These are phyloP conservation scores for Phrynocephalus guinanensis DNA, from an alignment of 2,797 vertebrate genomes.

Conservation along the genomic window DNA sequence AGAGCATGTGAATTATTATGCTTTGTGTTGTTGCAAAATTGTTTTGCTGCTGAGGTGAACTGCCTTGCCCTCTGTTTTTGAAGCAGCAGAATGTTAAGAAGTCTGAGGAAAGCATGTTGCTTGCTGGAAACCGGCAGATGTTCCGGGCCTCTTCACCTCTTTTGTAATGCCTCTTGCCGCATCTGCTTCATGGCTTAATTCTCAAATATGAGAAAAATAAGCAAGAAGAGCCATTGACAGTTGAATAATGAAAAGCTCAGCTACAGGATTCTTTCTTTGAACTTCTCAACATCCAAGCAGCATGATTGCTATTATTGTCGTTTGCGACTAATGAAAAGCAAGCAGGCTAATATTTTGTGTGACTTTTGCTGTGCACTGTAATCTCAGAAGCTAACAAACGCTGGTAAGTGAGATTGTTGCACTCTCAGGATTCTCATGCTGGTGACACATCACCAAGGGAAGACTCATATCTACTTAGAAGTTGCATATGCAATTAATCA, in stretches of 20 bases:
- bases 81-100: constrained; percentile 42
- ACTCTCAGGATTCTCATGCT: not conserved
- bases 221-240: constrained; percentile 4
- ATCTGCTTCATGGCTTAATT: constrained; percentile 36
- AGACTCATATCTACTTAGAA: not conserved
- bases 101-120: not conserved
- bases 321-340: not conserved
- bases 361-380: not conserved
- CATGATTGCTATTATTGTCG: not conserved
- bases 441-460: not conserved
- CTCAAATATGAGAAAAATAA: constrained; percentile 5
- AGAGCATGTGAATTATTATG: constrained; percentile 33
- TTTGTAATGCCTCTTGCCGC: constrained; percentile 1
- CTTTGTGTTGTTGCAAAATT: constrained; percentile 36
- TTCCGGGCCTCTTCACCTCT: not conserved
- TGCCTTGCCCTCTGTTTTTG: constrained; percentile 32
- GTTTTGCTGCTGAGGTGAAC: constrained; percentile 50
- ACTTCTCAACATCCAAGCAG: not conserved
- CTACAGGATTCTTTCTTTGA: not conserved
- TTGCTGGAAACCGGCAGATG: not conserved
- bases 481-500: not conserved
- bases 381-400: not conserved
- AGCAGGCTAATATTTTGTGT: not conserved
- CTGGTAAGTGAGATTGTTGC: not conserved
- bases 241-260: constrained; percentile 16